phyloP scores from a whole-genome alignment of 2,113 vertebrate species.

The Salminus brasiliensis region DNA sequence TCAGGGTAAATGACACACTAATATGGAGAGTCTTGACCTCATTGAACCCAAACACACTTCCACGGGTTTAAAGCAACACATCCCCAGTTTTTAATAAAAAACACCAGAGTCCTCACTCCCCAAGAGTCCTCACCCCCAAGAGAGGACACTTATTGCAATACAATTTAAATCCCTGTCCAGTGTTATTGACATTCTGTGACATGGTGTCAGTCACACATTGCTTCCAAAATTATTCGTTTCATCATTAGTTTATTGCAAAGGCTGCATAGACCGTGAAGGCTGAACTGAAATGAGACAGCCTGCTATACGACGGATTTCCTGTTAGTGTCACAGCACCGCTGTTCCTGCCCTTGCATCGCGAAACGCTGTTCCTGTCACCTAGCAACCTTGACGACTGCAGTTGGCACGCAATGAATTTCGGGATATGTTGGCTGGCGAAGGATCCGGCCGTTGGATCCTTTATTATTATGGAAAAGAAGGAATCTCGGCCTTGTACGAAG shows the following conservation, averaged over 20 bases:
- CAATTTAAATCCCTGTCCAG: background rate
- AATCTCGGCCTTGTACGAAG: too few species aligned
- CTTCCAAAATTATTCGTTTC: background rate
- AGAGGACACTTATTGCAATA: background rate
- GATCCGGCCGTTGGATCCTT: too few species aligned
- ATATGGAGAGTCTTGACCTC: background rate
- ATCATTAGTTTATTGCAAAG: background rate
- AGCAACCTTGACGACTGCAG: too few species aligned
- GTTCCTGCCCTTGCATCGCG: too few species aligned
- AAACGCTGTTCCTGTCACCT: too few species aligned
- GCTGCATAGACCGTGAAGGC: background rate
- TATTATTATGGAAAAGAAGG: too few species aligned
- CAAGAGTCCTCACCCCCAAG: constrained; percentile 2
- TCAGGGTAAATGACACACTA: constrained; percentile 24
- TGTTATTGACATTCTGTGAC: background rate
- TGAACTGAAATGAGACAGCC: background rate
- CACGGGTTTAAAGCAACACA: constrained; percentile 16
- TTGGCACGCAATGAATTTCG: too few species aligned
- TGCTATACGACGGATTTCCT: background rate
- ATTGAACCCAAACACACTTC: constrained; percentile 27
- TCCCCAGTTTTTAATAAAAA: constrained; percentile 33
- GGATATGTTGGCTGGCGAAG: too few species aligned
- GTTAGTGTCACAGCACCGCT: too few species aligned
- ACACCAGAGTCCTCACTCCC: background rate
- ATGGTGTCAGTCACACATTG: background rate